These are phyloP conservation scores for Astropecten irregularis DNA, from an alignment of 53 echinoderm and acorn worm genomes.

Conservation along the genomic window DNA sequence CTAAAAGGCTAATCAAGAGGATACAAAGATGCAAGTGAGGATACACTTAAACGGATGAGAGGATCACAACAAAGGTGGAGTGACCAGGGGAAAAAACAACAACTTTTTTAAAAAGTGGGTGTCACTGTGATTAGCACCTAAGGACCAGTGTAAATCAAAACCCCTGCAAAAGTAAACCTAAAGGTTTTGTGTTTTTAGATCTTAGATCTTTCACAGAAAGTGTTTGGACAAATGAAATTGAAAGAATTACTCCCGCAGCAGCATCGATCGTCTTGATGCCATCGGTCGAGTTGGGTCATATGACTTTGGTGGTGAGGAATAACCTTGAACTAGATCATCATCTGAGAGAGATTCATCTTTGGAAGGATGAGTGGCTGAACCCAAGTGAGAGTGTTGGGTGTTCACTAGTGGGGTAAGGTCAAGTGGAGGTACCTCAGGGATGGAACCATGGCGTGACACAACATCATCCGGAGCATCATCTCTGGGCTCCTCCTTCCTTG, in stretches of 20 bases:
- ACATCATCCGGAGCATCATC: not conserved
- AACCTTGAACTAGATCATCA: conserved; percentile 15
- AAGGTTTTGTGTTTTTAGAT: too few species aligned
- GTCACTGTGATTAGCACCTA: too few species aligned
- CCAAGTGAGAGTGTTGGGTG: not conserved
- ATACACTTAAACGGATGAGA: too few species aligned
- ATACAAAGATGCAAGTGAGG: too few species aligned
- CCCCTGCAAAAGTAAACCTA: too few species aligned
- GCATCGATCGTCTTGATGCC: conserved; percentile 17
- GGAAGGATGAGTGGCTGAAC: not conserved
- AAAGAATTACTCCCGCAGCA: conserved; percentile 16
- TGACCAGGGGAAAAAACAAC: too few species aligned
- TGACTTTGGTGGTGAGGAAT: not conserved
- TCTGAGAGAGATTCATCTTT: conserved; percentile 6
- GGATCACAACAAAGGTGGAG: too few species aligned
- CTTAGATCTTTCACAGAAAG: too few species aligned
- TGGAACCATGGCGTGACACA: not conserved
- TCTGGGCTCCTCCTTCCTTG: not conserved
- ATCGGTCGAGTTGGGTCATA: not conserved
- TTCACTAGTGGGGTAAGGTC: conserved; percentile 15
- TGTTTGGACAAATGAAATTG: too few species aligned
- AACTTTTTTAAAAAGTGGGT: too few species aligned
- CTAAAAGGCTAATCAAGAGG: too few species aligned
- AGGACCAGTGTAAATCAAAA: too few species aligned
- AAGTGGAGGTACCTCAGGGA: conserved; percentile 37